phyloP scores from a whole-genome alignment of 2,113 vertebrate species.

The Tylochromis polylepis region DNA sequence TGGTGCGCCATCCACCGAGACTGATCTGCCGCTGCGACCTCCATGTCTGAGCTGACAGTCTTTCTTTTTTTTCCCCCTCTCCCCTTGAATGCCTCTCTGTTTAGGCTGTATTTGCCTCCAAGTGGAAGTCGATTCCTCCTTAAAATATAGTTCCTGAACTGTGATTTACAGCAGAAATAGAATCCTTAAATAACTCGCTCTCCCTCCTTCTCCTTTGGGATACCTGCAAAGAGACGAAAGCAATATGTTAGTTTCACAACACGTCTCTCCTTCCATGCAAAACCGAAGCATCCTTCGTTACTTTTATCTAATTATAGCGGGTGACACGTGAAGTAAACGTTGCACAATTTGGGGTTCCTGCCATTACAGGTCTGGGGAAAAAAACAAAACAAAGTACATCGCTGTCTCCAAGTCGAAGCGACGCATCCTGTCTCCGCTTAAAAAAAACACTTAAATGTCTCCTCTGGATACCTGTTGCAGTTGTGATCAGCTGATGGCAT shows the following conservation, averaged over 20 bases:
- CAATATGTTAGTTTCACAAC: conserved; percentile 8
- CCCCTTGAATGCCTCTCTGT: not conserved
- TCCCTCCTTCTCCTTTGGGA: conserved; percentile 12
- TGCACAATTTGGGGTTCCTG: not conserved
- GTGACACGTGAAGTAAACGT: not conserved
- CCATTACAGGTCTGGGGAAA: not conserved
- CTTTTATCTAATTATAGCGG: not conserved
- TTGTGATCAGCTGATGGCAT: conserved; percentile 58
- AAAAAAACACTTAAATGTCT: not conserved
- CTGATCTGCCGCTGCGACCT: conserved; percentile 93
- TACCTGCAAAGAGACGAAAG: conserved; percentile 62
- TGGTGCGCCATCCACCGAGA: conserved; percentile 99
- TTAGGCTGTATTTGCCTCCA: conserved; percentile 16
- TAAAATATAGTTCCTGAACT: conserved; percentile 23
- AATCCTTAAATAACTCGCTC: conserved; percentile 45
- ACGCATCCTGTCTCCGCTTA: not conserved
- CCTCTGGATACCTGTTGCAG: conserved; percentile 56
- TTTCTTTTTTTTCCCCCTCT: not conserved
- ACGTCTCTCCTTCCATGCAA: not conserved
- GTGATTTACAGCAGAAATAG: conserved; percentile 33
- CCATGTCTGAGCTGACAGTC: conserved; percentile 72
- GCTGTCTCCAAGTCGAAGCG: not conserved
- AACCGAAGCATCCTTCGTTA: not conserved
- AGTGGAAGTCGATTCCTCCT: conserved; percentile 29
- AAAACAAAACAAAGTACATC: not conserved